phyloP scores from a whole-genome alignment of 1,140 invertebrate species.

The Aradophagus sp. region DNA sequence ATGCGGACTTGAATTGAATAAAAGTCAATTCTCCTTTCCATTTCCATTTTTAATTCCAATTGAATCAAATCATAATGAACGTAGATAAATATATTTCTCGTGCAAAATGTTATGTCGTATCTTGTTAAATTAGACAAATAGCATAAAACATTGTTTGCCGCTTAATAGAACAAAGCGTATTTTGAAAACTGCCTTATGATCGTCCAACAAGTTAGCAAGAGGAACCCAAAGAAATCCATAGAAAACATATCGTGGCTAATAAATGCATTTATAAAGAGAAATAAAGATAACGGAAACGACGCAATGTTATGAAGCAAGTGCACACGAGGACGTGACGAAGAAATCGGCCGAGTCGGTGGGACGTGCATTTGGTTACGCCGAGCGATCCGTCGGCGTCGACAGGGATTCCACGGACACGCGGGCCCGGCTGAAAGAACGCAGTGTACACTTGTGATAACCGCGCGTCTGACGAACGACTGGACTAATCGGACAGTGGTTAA shows the following conservation, averaged over 20 bases:
- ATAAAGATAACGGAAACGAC: conserved; percentile 20
- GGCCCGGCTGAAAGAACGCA: conserved; percentile 38
- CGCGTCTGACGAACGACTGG: conserved; percentile 43
- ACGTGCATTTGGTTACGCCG: conserved; percentile 33
- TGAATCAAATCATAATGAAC: too few species aligned
- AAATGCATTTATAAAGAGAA: conserved; percentile 21
- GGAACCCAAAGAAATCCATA: too few species aligned
- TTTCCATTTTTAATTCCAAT: too few species aligned
- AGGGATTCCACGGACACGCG: conserved; percentile 10
- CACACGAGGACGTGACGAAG: conserved; percentile 52
- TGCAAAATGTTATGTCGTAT: too few species aligned
- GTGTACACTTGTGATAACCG: conserved; percentile 38
- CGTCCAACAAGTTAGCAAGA: too few species aligned
- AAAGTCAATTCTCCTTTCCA: too few species aligned
- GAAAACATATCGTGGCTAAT: conserved; percentile 22
- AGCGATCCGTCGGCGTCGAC: conserved; percentile 42
- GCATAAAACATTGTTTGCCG: conserved; percentile 8
- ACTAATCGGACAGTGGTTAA: conserved; percentile 59
- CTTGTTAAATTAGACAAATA: conserved; percentile 20
- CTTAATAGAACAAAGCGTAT: not conserved
- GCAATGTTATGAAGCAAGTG: conserved; percentile 38
- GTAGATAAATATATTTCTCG: too few species aligned
- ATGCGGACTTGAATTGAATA: too few species aligned
- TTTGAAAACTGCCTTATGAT: conserved; percentile 9
- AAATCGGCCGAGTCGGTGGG: conserved; percentile 34